Evolutionary conservation across 2,113 vertebrate genomes (phyloP).

Genomic region (Plecotus auritus): DNA sequence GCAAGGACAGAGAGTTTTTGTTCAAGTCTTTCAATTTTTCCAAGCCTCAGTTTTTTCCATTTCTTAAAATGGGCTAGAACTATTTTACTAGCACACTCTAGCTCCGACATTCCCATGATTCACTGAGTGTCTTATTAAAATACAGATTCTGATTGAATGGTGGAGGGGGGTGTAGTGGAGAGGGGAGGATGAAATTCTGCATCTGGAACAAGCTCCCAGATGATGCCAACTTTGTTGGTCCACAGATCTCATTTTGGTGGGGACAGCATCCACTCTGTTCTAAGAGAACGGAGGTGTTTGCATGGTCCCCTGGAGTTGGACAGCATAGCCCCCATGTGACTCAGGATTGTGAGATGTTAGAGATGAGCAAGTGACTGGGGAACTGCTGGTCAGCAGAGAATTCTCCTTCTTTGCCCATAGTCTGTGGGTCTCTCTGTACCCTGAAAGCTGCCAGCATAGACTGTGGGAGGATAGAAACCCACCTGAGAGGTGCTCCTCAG

Average conservation of each 20-base stretch:
- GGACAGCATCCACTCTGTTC: not conserved
- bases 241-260: not conserved
- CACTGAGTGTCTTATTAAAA: not conserved
- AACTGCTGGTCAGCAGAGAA: not conserved
- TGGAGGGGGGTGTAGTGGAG: not conserved
- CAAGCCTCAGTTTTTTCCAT: not conserved
- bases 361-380: too few species aligned
- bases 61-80: not conserved
- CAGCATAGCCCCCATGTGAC: not conserved
- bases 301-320: accelerated
- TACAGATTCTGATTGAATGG: not conserved
- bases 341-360: not conserved
- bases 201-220: not conserved
- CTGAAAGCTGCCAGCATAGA: not conserved
- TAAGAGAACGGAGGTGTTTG: not conserved
- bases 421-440: not conserved
- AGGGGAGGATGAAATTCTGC: not conserved
- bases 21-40: not conserved
- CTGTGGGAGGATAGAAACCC: not conserved
- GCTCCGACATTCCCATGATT: not conserved
- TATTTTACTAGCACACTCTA: not conserved
- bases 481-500: not conserved
- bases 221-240: not conserved
- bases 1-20: not conserved
- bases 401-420: accelerated